A percentile compares a stretch with the other conserved stretches of the same genome.
phyloP scores from a whole-genome alignment of 1,140 invertebrate species.

The Camponotus floridanus region DNA sequence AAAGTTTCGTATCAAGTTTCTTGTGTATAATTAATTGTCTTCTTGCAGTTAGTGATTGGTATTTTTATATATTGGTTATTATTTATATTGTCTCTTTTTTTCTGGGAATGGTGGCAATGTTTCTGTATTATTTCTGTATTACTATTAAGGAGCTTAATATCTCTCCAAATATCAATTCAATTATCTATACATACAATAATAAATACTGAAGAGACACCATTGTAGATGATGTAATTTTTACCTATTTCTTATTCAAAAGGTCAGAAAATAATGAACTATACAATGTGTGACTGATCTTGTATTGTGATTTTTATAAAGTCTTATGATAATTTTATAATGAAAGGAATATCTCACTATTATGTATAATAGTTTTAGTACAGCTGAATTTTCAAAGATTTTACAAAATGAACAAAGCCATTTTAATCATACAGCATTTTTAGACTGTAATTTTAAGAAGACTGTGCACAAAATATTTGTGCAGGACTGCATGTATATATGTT shows the following conservation, averaged over 20 bases:
- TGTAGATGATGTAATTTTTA: background rate
- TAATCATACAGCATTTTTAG: background rate
- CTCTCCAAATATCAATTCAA: background rate
- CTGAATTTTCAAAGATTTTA: slow-evolving; percentile 1
- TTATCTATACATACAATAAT: no score
- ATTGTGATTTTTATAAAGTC: background rate
- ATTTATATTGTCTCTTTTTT: slow-evolving; percentile 89
- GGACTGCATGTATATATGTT: background rate
- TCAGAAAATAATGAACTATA: background rate
- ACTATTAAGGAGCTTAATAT: no score
- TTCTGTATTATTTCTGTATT: slow-evolving; percentile 90
- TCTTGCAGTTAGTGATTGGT: slow-evolving; percentile 84
- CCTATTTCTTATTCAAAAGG: background rate
- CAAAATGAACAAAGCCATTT: background rate
- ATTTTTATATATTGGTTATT: slow-evolving; percentile 88
- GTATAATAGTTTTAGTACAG: background rate
- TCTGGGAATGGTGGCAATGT: slow-evolving; percentile 91
- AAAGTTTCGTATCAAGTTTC: slow-evolving; percentile 88
- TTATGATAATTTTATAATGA: background rate
- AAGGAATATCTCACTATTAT: background rate
- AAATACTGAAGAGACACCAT: no score
- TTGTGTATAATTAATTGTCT: slow-evolving; percentile 86
- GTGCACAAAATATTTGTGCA: background rate
- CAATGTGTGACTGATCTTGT: background rate
- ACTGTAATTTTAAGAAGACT: slow-evolving; percentile 5